A percentile compares a stretch with the other conserved stretches of the same genome.
Conservation (phyloP, 1,140 invertebrate genomes). For the Trinorchestia longiramus region DNA sequence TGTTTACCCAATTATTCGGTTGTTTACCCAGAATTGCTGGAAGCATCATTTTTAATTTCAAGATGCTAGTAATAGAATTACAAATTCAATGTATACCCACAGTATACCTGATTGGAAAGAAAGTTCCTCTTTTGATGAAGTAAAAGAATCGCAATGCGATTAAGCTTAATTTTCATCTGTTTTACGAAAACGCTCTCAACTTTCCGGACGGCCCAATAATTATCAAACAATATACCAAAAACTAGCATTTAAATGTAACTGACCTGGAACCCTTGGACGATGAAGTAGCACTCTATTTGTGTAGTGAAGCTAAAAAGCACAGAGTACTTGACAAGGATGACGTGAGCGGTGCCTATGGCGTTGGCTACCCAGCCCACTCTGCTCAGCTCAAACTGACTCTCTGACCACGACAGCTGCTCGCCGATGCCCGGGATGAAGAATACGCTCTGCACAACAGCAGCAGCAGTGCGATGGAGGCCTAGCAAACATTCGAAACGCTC, state of each 20-base stretch:
- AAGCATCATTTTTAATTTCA: no score
- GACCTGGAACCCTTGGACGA: conserved; percentile 26
- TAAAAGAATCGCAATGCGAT: neutral
- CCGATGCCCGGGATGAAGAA: conserved; percentile 4
- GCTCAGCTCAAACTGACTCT: conserved; percentile 8
- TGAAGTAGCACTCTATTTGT: neutral
- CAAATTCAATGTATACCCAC: no score
- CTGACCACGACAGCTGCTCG: conserved; percentile 17
- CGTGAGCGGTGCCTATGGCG: neutral
- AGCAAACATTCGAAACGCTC: neutral
- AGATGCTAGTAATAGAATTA: no score
- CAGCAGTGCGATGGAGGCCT: neutral
- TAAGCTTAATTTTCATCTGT: neutral
- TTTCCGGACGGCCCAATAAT: neutral
- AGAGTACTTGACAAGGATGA: neutral
- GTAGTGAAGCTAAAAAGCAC: neutral
- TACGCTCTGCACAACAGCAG: conserved; percentile 28
- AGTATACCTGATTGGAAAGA: no score
- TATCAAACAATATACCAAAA: neutral
- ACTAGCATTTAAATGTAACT: neutral
- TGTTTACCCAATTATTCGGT: no score
- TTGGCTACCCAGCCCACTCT: neutral
- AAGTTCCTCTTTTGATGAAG: no score
- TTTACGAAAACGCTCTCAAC: neutral
- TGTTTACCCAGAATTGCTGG: no score